A percentile compares a stretch with the other conserved stretches of the same genome.
phyloP scores from a whole-genome alignment of 2,888 invertebrate genomes.

The Ctena decussata region DNA sequence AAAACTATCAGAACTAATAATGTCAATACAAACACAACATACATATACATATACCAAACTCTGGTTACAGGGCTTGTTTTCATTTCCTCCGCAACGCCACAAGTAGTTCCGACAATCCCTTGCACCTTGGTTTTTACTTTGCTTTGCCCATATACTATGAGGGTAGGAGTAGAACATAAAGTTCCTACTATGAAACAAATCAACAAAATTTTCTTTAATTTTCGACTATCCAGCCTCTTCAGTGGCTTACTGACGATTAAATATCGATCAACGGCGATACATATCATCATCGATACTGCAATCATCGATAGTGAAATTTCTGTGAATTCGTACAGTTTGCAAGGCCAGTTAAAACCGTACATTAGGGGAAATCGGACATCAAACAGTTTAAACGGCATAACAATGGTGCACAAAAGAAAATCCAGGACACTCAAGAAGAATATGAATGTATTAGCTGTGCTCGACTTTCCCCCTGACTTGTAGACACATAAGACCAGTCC shows the following conservation, averaged over 20 bases:
- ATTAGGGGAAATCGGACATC: conserved; percentile 38
- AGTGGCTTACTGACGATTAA: conserved; percentile 28
- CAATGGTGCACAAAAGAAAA: conserved; percentile 25
- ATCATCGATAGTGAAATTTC: conserved; percentile 36
- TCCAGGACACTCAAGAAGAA: conserved; percentile 31
- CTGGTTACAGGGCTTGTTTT: conserved; percentile 2
- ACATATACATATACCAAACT: conserved; percentile 35
- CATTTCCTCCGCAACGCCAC: conserved; percentile 31
- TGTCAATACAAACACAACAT: conserved; percentile 25
- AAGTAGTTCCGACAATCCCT: conserved; percentile 24
- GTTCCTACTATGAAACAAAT: conserved; percentile 14
- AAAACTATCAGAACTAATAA: conserved; percentile 7
- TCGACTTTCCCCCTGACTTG: background rate
- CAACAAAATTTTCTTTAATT: conserved; percentile 5
- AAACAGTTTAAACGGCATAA: conserved; percentile 43
- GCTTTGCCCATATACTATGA: conserved; percentile 34
- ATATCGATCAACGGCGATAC: conserved; percentile 37
- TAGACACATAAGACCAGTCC: conserved; percentile 45
- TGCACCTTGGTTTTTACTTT: conserved; percentile 12
- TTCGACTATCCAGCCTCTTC: conserved; percentile 15
- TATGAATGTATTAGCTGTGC: conserved; percentile 37
- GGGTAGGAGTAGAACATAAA: conserved; percentile 23
- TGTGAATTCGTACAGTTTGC: conserved; percentile 25
- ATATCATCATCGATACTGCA: conserved; percentile 35
- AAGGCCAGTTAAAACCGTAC: conserved; percentile 17